Percentiles rank a stretch among this genome's conserved stretches.
These are phyloP conservation scores for Drosophila malerkotliana DNA, from an alignment of 1,140 invertebrate species.

Conservation along the genomic window DNA sequence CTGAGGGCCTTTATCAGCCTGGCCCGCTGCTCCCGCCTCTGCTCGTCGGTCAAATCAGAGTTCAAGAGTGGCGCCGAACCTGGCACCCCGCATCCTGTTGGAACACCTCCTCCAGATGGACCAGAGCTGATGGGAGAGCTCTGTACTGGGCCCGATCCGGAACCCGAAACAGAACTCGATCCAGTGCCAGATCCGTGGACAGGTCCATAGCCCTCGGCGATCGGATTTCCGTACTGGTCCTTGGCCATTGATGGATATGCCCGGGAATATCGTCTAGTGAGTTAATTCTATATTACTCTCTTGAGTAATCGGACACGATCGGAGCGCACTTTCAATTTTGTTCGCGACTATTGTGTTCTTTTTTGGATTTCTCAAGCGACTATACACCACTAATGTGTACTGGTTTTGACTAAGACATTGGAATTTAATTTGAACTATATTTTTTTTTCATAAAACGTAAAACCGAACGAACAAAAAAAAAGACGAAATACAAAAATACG, in stretches of 20 bases:
- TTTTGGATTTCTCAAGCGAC: neutral
- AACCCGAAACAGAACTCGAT: neutral
- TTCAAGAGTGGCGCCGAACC: no score
- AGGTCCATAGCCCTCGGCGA: neutral
- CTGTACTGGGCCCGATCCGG: neutral
- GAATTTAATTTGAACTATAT: conserved; percentile 15
- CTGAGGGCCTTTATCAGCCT: conserved; percentile 40
- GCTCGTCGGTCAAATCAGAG: neutral
- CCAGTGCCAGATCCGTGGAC: neutral
- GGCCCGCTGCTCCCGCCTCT: conserved; percentile 36
- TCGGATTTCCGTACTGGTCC: neutral
- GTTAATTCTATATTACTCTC: neutral
- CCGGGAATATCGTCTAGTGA: neutral
- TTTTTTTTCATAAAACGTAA: neutral
- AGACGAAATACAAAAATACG: neutral
- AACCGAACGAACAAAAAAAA: neutral
- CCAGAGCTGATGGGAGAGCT: no score
- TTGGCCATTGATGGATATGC: conserved; percentile 3
- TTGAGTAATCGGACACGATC: no score
- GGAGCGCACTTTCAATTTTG: conserved; percentile 8
- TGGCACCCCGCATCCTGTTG: no score
- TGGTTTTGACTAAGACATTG: conserved; percentile 8
- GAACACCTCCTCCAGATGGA: no score
- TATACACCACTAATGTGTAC: neutral
- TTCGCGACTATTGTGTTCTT: neutral